Percentiles rank a stretch among this genome's conserved stretches.
These are phyloP conservation scores for Aviceda subcristata DNA, from an alignment of 2,113 vertebrate species.

Conservation along the genomic window DNA sequence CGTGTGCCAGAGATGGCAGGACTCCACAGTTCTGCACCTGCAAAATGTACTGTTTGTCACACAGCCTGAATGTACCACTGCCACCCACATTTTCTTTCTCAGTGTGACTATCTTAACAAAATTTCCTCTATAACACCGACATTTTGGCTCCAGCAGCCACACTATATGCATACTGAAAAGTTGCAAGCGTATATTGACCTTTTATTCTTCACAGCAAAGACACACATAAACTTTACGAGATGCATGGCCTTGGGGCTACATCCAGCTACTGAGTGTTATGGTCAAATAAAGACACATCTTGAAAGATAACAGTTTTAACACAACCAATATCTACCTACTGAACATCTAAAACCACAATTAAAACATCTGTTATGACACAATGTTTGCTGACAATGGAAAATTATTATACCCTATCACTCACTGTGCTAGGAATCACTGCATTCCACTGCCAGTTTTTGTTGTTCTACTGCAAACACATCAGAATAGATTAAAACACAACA, in stretches of 20 bases:
- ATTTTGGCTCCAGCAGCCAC: background rate
- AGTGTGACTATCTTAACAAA: background rate
- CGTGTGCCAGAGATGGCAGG: background rate
- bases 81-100: background rate
- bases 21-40: background rate
- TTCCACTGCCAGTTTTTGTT: background rate
- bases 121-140: background rate
- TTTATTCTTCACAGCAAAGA: background rate
- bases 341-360: background rate
- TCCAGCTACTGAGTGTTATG: background rate
- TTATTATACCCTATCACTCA: background rate
- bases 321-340: background rate
- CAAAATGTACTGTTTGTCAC: rapidly evolving
- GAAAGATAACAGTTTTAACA: background rate
- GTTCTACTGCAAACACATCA: background rate
- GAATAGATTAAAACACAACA: background rate
- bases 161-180: background rate
- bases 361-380: background rate
- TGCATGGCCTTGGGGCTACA: background rate
- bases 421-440: background rate
- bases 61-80: background rate
- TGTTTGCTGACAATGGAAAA: conserved; percentile 7
- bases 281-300: background rate
- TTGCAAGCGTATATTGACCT: background rate
- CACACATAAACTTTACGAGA: background rate